Conservation (phyloP, 1,140 invertebrate species). For the Caenorhabditis latens region DNA sequence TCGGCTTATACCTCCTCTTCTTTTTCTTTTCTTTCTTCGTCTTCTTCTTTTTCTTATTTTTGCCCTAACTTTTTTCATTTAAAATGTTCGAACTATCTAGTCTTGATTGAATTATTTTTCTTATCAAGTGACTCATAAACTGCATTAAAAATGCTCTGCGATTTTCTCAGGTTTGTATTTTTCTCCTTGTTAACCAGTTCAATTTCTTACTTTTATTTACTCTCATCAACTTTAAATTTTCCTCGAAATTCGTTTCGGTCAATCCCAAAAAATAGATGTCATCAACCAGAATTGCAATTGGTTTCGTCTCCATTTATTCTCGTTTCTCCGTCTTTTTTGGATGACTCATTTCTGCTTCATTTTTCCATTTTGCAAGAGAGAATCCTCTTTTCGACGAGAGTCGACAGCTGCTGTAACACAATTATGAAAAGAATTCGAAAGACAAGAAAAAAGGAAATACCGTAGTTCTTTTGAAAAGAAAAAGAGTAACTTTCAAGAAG, state of each 20-base stretch:
- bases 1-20: slow-evolving; percentile 1
- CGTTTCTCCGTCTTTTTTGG: not conserved
- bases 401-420: not conserved
- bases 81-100: too few relatives aligned
- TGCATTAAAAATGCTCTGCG: not conserved
- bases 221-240: not conserved
- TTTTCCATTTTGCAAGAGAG: not conserved
- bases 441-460: not conserved
- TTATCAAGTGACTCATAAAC: too few relatives aligned
- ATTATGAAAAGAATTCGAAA: slow-evolving; percentile 1
- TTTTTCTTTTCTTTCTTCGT: not conserved
- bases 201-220: not conserved
- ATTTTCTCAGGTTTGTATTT: not conserved
- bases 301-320: slow-evolving; percentile 3
- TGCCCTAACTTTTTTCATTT: too few relatives aligned
- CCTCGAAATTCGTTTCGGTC: not conserved
- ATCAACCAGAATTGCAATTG: slow-evolving; percentile 34
- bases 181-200: not conserved
- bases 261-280: not conserved
- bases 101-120: too few relatives aligned
- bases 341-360: slow-evolving; percentile 20
- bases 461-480: not conserved
- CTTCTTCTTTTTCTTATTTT: not conserved
- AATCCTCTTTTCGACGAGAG: not conserved
- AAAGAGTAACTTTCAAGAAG: too few relatives aligned